Evolutionary conservation across 2,797 vertebrate species (phyloP).

Genomic region (Mus caroli): DNA sequence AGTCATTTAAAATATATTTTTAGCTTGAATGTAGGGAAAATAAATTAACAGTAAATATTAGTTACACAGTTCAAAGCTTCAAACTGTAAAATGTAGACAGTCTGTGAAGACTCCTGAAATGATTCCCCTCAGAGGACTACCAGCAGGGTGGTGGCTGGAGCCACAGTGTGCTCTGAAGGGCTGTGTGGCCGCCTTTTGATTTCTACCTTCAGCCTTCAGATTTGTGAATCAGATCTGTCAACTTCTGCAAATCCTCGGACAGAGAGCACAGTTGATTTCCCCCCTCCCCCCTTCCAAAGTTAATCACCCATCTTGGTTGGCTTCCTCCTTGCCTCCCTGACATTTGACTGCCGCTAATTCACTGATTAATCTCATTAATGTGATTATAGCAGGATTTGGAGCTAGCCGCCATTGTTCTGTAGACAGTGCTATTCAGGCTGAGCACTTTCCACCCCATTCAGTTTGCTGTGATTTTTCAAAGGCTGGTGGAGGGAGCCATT

Average conservation of each 20-base stretch:
- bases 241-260: conserved; percentile 76
- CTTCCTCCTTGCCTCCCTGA: conserved; percentile 90
- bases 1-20: conserved; percentile 70
- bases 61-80: conserved; percentile 59
- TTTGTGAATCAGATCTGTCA: conserved; percentile 70
- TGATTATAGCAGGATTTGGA: conserved; percentile 93
- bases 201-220: conserved; percentile 49
- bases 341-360: conserved; percentile 94
- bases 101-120: not conserved
- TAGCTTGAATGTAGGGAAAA: conserved; percentile 57
- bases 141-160: not conserved
- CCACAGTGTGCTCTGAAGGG: not conserved
- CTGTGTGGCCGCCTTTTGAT: not conserved
- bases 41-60: conserved; percentile 69
- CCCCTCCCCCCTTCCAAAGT: conserved; percentile 85
- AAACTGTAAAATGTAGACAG: conserved; percentile 36
- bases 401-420: conserved; percentile 91
- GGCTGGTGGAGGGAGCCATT: conserved; percentile 83
- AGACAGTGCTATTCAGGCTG: conserved; percentile 86
- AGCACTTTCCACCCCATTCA: conserved; percentile 82
- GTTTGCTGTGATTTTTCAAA: conserved; percentile 82
- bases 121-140: conserved; percentile 67
- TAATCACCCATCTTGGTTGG: conserved; percentile 91
- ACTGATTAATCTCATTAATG: conserved; percentile 95
- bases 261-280: conserved; percentile 36